Conservation (phyloP, 2,113 vertebrate genomes). For the Cochlearius cochlearius region DNA sequence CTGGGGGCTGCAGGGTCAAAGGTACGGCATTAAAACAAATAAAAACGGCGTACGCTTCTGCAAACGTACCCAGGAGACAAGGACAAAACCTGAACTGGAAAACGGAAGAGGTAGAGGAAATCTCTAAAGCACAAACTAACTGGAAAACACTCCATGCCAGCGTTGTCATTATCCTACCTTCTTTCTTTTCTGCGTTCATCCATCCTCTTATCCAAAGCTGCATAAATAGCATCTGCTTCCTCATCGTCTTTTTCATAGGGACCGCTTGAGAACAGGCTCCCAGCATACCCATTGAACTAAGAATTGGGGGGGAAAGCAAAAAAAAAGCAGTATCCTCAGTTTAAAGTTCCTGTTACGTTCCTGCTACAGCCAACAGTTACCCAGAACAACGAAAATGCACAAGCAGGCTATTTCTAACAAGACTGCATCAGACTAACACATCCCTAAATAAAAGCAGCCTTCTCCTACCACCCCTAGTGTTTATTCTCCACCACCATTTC, state of each 20-base stretch:
- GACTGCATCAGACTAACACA: not conserved
- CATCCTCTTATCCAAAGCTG: conserved; percentile 96
- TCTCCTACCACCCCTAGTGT: not conserved
- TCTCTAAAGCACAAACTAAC: not conserved
- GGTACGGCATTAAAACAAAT: not conserved
- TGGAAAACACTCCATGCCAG: not conserved
- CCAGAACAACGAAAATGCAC: not conserved
- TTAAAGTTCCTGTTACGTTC: not conserved
- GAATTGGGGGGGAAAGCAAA: not conserved
- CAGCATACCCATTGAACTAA: conserved; percentile 97
- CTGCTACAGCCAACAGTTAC: not conserved
- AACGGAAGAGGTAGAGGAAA: not conserved
- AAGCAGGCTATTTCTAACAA: not conserved
- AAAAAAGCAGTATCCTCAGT: not conserved
- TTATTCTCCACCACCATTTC: not conserved
- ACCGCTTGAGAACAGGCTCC: conserved; percentile 96
- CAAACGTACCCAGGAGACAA: not conserved
- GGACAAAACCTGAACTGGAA: not conserved
- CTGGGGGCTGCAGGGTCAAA: not conserved
- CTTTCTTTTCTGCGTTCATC: conserved; percentile 97
- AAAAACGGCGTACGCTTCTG: fast-evolving
- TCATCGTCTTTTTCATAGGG: conserved; percentile 98
- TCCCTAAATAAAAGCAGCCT: not conserved
- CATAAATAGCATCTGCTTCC: conserved; percentile 96
- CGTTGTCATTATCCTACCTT: conserved; percentile 69